These are phyloP conservation scores for Drosophila yooni DNA, from an alignment of 2,888 invertebrate species.

Conservation along the genomic window DNA sequence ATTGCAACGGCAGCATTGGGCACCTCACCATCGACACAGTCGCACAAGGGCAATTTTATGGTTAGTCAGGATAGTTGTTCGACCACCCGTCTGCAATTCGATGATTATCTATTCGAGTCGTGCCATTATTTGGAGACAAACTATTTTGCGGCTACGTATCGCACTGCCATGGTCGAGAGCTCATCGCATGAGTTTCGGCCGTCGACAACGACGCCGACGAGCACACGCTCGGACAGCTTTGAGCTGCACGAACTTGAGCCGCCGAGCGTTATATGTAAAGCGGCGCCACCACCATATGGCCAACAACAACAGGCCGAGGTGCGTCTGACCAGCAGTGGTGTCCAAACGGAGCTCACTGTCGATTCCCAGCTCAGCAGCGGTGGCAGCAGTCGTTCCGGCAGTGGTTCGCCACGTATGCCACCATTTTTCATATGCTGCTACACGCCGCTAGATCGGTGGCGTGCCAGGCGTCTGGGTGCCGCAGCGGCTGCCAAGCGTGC, in stretches of 20 bases:
- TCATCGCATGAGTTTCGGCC: constrained; percentile 84
- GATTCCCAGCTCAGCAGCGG: constrained; percentile 73
- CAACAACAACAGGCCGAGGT: constrained; percentile 55
- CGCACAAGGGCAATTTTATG: constrained; percentile 76
- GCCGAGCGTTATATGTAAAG: constrained; percentile 81
- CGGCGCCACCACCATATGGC: constrained; percentile 61
- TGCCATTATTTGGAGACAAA: constrained; percentile 85
- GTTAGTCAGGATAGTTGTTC: constrained; percentile 55
- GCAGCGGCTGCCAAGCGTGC: constrained; percentile 46
- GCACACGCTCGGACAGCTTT: constrained; percentile 75
- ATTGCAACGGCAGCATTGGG: constrained; percentile 24
- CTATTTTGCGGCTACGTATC: constrained; percentile 84
- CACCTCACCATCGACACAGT: constrained; percentile 79
- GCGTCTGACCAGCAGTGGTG: constrained; percentile 83
- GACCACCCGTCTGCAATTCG: constrained; percentile 79
- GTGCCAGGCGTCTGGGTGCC: constrained; percentile 72
- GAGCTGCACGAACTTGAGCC: constrained; percentile 80
- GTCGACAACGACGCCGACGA: constrained; percentile 82
- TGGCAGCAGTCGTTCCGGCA: constrained; percentile 57
- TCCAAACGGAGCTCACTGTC: constrained; percentile 83
- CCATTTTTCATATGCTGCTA: constrained; percentile 85
- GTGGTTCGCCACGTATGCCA: constrained; percentile 69
- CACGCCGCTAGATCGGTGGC: constrained; percentile 84
- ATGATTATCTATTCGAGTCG: constrained; percentile 84
- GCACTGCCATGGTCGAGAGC: constrained; percentile 85